Percentiles rank a stretch among this genome's conserved stretches.
Conservation (phyloP, 1,140 invertebrate species). For the Meloidogyne chitwoodi region DNA sequence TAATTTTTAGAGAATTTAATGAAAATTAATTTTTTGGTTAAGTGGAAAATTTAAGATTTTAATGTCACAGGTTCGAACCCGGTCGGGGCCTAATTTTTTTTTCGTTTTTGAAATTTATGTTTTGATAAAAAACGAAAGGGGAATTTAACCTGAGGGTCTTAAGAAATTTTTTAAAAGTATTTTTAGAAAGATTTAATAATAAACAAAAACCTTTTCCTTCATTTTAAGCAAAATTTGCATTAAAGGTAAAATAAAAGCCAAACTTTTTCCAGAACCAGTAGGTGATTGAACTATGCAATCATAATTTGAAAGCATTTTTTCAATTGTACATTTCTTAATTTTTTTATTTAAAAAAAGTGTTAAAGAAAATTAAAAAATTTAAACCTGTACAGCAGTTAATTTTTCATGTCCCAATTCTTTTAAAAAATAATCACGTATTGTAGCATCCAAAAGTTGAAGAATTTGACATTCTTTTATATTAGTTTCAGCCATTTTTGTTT, state of each 20-base stretch:
- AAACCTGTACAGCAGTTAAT: constrained; percentile 3
- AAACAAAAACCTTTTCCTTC: background rate
- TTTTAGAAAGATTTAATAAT: background rate
- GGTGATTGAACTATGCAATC: constrained; percentile 60
- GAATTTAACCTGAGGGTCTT: too few relatives aligned
- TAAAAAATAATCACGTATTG: constrained; percentile 3
- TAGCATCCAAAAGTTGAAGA: background rate
- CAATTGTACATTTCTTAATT: constrained; percentile 38
- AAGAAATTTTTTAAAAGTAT: too few relatives aligned
- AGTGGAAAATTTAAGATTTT: background rate
- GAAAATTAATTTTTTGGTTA: too few relatives aligned
- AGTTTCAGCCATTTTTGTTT: background rate
- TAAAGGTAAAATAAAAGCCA: constrained; percentile 50
- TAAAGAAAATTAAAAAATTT: background rate
- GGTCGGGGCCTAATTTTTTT: too few relatives aligned
- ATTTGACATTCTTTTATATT: background rate
- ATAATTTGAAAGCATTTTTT: constrained; percentile 41
- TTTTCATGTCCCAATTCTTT: constrained; percentile 5
- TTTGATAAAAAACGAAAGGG: too few relatives aligned
- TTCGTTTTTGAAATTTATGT: background rate
- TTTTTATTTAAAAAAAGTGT: background rate
- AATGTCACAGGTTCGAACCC: background rate
- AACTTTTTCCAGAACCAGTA: constrained; percentile 56
- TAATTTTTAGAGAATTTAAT: too few relatives aligned
- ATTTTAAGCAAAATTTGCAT: constrained; percentile 49